phyloP scores from a whole-genome alignment of 2,888 invertebrate genomes.

The Diplolepis rosae region DNA sequence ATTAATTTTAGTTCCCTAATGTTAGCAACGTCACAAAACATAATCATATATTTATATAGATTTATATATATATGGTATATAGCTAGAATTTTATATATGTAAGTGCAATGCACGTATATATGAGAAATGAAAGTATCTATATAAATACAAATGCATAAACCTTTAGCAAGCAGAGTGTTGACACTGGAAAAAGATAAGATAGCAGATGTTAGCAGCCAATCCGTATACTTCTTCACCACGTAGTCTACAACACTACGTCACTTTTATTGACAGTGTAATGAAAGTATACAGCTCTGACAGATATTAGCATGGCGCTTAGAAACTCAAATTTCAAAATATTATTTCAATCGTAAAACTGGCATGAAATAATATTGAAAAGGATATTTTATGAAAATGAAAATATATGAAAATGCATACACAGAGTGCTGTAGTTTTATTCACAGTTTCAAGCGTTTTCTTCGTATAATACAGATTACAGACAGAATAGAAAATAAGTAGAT shows the following conservation, averaged over 20 bases:
- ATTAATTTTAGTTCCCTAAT: conserved; percentile 9
- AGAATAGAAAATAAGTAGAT: too few relatives aligned
- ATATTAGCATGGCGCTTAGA: conserved; percentile 43
- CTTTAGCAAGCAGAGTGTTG: conserved; percentile 48
- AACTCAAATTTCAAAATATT: background rate
- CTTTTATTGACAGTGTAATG: too few relatives aligned
- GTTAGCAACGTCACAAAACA: background rate
- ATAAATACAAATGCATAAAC: conserved; percentile 37
- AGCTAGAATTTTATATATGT: background rate
- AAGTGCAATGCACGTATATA: background rate
- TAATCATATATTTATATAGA: background rate
- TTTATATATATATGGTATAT: too few relatives aligned
- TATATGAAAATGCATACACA: too few relatives aligned
- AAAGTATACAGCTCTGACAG: too few relatives aligned
- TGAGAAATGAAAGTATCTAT: background rate
- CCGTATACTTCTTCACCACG: conserved; percentile 47
- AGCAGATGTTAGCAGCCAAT: conserved; percentile 58
- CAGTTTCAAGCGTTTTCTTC: too few relatives aligned
- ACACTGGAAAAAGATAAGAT: conserved; percentile 61
- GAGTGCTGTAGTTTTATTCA: too few relatives aligned
- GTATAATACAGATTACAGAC: too few relatives aligned
- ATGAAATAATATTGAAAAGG: background rate
- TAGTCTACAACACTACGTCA: conserved; percentile 44
- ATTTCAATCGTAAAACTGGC: background rate
- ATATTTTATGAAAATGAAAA: background rate